Conservation (phyloP, 2,797 vertebrate species). For the Gallinago nigripennis region DNA sequence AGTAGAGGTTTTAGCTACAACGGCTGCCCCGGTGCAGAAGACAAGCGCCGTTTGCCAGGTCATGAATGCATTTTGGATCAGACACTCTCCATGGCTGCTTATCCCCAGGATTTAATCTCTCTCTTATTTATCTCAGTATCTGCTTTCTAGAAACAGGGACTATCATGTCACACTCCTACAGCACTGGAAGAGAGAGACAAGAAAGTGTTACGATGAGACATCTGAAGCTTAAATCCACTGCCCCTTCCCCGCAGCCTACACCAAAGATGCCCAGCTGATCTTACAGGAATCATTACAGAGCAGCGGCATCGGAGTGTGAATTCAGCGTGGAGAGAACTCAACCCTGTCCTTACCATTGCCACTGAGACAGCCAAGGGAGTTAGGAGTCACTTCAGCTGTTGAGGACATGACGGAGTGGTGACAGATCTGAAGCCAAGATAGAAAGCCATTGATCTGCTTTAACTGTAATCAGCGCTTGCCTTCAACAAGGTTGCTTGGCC, state of each 20-base stretch:
- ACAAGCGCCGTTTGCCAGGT: not conserved
- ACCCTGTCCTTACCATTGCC: not conserved
- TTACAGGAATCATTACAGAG: not conserved
- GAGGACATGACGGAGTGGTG: not conserved
- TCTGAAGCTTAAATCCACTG: not conserved
- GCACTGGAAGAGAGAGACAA: not conserved
- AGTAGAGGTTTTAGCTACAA: not conserved
- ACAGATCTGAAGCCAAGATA: not conserved
- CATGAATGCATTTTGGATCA: not conserved
- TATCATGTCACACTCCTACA: not conserved
- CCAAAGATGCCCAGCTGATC: not conserved
- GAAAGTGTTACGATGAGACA: not conserved
- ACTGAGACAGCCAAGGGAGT: not conserved
- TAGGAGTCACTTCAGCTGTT: not conserved
- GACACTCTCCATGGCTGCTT: not conserved
- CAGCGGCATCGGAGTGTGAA: not conserved
- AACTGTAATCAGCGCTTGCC: slow-evolving; percentile 1
- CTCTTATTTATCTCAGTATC: slow-evolving; percentile 2
- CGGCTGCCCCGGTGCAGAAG: not conserved
- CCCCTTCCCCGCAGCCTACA: not conserved
- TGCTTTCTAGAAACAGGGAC: slow-evolving; percentile 43
- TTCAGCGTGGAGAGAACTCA: not conserved
- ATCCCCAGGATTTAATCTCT: slow-evolving; percentile 43
- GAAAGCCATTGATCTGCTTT: slow-evolving; percentile 35
- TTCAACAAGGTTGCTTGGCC: not conserved